These are phyloP conservation scores for Brotula barbata DNA, from an alignment of 2,797 vertebrate genomes.

Conservation along the genomic window DNA sequence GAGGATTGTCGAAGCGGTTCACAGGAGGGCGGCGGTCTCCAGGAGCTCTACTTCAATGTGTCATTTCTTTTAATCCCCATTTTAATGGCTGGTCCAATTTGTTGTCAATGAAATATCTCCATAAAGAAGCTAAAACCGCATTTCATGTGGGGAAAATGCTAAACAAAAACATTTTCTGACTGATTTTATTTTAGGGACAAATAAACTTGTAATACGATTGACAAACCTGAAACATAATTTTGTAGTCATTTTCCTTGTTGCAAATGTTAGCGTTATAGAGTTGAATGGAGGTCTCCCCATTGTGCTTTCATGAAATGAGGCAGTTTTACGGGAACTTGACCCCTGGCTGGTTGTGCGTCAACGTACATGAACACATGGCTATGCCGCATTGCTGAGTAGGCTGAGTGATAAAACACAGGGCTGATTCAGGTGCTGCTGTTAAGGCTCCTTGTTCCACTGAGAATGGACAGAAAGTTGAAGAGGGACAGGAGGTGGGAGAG, in stretches of 20 bases:
- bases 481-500: not conserved
- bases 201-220: too few relatives aligned
- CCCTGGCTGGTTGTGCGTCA: constrained; percentile 37
- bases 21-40: too few relatives aligned
- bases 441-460: constrained; percentile 58
- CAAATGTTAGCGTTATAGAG: constrained; percentile 2
- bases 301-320: constrained; percentile 44
- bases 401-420: constrained; percentile 62
- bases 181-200: too few relatives aligned
- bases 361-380: constrained; percentile 30
- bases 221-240: too few relatives aligned
- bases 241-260: too few relatives aligned
- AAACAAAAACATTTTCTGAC: not conserved
- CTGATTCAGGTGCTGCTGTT: constrained; percentile 69
- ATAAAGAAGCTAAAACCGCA: too few relatives aligned
- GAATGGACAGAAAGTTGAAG: constrained; percentile 30
- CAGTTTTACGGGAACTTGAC: constrained; percentile 37
- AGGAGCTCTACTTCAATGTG: too few relatives aligned
- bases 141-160: too few relatives aligned
- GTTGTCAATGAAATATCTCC: too few relatives aligned
- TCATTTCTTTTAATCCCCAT: too few relatives aligned
- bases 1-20: too few relatives aligned
- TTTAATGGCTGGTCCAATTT: not conserved
- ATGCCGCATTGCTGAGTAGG: constrained; percentile 33
- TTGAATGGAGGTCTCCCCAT: constrained; percentile 17